A percentile compares a stretch with the other conserved stretches of the same genome.
Conservation (phyloP, 2,113 vertebrate genomes). For the Pleuronectes platessa region DNA sequence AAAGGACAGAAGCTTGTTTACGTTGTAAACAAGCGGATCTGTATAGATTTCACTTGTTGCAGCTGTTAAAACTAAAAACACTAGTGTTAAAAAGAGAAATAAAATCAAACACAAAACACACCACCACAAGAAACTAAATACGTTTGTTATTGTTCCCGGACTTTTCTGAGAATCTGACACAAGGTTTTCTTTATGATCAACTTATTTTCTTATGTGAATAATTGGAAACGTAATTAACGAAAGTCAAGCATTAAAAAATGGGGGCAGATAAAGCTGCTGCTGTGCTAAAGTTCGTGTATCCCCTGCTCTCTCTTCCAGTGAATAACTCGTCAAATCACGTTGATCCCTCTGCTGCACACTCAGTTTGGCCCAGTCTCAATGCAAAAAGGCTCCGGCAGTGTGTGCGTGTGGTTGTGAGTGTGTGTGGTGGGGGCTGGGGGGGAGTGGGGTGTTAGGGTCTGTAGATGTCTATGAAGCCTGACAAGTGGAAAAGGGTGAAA, state of each 20-base stretch:
- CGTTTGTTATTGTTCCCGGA: not conserved
- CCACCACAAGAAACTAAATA: not conserved
- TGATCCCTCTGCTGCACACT: slow-evolving; percentile 50
- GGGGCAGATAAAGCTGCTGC: slow-evolving; percentile 1
- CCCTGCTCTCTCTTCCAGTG: slow-evolving; percentile 53
- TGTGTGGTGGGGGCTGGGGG: not conserved
- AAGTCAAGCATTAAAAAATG: not conserved
- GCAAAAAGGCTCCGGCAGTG: slow-evolving; percentile 44
- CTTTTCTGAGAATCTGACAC: not conserved
- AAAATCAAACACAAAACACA: not conserved
- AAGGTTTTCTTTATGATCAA: not conserved
- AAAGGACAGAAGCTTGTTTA: not conserved
- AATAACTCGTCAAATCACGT: slow-evolving; percentile 70
- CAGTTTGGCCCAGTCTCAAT: slow-evolving; percentile 55
- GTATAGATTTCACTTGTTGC: slow-evolving; percentile 12
- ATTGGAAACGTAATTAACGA: slow-evolving; percentile 4
- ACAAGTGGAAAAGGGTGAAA: slow-evolving; percentile 76
- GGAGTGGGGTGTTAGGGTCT: slow-evolving; percentile 22
- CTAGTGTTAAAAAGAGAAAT: not conserved
- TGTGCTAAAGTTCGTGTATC: slow-evolving; percentile 32
- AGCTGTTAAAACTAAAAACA: not conserved
- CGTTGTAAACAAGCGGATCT: not conserved
- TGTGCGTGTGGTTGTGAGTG: slow-evolving; percentile 15
- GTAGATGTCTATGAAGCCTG: slow-evolving; percentile 69
- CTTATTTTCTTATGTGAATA: slow-evolving; percentile 2